phyloP scores from a whole-genome alignment of 2,797 vertebrate genomes.

The Chelonia mydas region DNA sequence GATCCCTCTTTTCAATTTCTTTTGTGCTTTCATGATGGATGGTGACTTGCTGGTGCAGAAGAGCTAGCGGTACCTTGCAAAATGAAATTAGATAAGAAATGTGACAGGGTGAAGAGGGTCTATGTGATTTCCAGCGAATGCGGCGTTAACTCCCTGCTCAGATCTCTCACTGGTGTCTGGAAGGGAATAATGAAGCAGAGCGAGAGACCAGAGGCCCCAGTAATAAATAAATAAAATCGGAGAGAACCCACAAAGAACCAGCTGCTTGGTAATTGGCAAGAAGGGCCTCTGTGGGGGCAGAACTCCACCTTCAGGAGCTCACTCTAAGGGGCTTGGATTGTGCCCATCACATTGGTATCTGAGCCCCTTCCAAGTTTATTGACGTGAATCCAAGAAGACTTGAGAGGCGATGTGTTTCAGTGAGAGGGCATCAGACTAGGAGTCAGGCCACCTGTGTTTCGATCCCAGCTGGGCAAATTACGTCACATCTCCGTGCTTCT shows the following conservation, averaged over 20 bases:
- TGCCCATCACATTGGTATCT: background rate
- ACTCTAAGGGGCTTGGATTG: background rate
- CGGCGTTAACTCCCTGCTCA: background rate
- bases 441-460: background rate
- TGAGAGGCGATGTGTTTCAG: background rate
- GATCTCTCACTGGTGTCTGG: background rate
- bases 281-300: background rate
- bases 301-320: background rate
- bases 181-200: background rate
- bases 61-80: background rate
- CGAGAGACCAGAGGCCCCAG: background rate
- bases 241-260: background rate
- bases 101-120: background rate
- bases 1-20: background rate
- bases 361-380: background rate
- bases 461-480: background rate
- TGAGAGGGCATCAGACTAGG: background rate
- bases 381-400: background rate
- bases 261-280: background rate
- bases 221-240: background rate
- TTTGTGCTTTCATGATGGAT: constrained; percentile 11
- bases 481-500: background rate
- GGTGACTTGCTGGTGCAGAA: constrained; percentile 9
- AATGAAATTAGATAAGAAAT: background rate
- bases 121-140: background rate